phyloP scores from a whole-genome alignment of 2,113 vertebrate genomes.

The Acinonyx jubatus region DNA sequence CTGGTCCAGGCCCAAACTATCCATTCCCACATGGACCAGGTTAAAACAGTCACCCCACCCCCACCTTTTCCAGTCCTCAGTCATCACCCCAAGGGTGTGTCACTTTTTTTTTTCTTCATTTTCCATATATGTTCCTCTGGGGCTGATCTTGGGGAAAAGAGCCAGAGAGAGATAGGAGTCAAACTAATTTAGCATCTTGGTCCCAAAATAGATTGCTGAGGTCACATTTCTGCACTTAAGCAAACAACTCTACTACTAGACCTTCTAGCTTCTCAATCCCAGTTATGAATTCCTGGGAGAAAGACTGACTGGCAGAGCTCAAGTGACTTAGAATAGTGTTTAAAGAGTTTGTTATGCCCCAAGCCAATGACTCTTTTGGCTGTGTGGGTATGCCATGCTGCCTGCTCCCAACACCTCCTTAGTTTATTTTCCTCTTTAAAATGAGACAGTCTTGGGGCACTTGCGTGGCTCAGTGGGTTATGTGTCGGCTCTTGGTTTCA shows the following conservation, averaged over 20 bases:
- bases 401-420: neutral
- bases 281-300: neutral
- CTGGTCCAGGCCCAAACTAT: neutral
- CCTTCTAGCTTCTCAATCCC: neutral
- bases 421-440: neutral
- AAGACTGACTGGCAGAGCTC: neutral
- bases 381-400: neutral
- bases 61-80: neutral
- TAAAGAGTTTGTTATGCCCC: neutral
- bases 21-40: no score
- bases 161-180: neutral
- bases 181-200: neutral
- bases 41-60: neutral
- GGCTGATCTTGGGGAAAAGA: neutral
- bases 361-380: neutral
- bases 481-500: neutral
- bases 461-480: neutral
- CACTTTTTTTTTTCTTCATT: neutral
- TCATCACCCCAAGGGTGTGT: neutral
- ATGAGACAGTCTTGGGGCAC: neutral
- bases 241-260: neutral
- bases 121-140: neutral
- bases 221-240: slow-evolving; percentile 23
- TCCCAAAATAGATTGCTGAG: slow-evolving; percentile 27
- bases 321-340: neutral